Percentiles rank a stretch among this genome's conserved stretches.
These are phyloP conservation scores for Pantelozetes paolii DNA, from an alignment of 2,888 invertebrate species.

Conservation along the genomic window DNA sequence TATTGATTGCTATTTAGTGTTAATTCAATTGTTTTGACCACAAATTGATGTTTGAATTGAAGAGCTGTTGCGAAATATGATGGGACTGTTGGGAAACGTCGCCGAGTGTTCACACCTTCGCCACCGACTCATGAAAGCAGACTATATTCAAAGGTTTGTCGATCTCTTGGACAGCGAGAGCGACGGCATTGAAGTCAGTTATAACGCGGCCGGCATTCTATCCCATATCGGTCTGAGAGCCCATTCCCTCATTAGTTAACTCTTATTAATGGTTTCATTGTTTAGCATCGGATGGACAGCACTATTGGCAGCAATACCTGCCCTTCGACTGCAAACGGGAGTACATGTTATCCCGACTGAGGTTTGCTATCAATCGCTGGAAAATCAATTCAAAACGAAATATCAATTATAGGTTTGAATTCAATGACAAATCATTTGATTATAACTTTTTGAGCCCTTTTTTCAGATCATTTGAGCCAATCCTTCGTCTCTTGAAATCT, in stretches of 20 bases:
- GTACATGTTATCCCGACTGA: constrained; percentile 69
- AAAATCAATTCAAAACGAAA: constrained; percentile 77
- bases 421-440: neutral
- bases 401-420: constrained; percentile 73
- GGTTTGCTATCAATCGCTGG: constrained; percentile 80
- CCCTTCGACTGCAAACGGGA: constrained; percentile 61
- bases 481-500: constrained; percentile 69
- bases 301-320: constrained; percentile 70
- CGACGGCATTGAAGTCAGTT: constrained; percentile 94
- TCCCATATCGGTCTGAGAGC: constrained; percentile 63
- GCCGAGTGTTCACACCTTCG: constrained; percentile 84
- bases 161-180: constrained; percentile 75
- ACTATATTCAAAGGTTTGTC: constrained; percentile 65
- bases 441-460: constrained; percentile 18
- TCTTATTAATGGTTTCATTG: neutral
- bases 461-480: constrained; percentile 81
- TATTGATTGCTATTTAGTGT: neutral
- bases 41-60: neutral
- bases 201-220: constrained; percentile 91
- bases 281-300: constrained; percentile 83
- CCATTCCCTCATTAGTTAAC: neutral
- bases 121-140: constrained; percentile 73
- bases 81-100: constrained; percentile 88
- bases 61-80: constrained; percentile 92
- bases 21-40: neutral